Conservation (phyloP, 2,797 vertebrate genomes). For the Acanthis flammea region DNA sequence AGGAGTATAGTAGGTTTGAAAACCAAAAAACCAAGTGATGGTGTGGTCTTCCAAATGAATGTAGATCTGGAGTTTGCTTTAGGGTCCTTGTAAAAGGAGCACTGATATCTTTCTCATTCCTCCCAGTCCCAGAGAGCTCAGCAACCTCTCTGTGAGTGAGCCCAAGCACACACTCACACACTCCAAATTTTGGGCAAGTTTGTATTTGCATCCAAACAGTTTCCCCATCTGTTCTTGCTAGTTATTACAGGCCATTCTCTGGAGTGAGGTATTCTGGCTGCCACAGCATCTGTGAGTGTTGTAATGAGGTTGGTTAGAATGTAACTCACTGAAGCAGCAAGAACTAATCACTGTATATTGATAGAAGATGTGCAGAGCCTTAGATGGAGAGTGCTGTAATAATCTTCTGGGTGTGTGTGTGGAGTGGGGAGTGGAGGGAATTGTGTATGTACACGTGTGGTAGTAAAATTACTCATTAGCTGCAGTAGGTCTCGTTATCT, state of each 20-base stretch:
- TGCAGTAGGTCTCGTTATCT: slow-evolving; percentile 8
- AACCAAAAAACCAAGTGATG: not conserved
- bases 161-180: not conserved
- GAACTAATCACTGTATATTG: slow-evolving; percentile 18
- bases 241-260: slow-evolving; percentile 19
- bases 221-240: slow-evolving; percentile 48
- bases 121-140: not conserved
- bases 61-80: not conserved
- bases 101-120: not conserved
- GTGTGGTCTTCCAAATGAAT: not conserved
- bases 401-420: slow-evolving; percentile 13
- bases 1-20: not conserved
- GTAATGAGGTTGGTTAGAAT: slow-evolving; percentile 24
- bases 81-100: not conserved
- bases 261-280: slow-evolving; percentile 29
- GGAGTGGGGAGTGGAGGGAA: not conserved
- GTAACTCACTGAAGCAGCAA: slow-evolving; percentile 49
- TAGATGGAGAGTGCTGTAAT: slow-evolving; percentile 14
- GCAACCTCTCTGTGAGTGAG: not conserved
- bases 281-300: slow-evolving; percentile 31
- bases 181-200: not conserved
- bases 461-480: slow-evolving; percentile 33
- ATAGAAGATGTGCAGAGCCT: not conserved
- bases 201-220: slow-evolving; percentile 30
- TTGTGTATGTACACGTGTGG: slow-evolving; percentile 5